A percentile compares a stretch with the other conserved stretches of the same genome.
These are phyloP conservation scores for Drosophila neonasuta DNA, from an alignment of 2,888 invertebrate species.

Conservation along the genomic window DNA sequence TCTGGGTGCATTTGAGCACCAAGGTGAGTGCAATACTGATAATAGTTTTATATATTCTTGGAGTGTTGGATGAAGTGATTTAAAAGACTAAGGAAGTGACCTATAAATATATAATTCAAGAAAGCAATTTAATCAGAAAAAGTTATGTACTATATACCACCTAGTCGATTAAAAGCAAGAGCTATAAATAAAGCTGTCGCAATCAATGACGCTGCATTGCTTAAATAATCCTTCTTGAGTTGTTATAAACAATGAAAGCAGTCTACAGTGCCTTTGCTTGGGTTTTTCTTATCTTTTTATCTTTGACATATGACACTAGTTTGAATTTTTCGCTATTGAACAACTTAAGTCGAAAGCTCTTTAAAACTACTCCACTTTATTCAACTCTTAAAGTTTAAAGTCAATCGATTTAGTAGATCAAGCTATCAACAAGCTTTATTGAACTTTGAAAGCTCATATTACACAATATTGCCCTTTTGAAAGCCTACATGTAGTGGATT, in stretches of 20 bases:
- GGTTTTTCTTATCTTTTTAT: background rate
- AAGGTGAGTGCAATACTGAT: slow-evolving; percentile 70
- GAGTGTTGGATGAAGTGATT: background rate
- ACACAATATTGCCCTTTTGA: no score
- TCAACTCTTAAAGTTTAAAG: no score
- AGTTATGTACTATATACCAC: no score
- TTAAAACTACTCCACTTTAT: no score
- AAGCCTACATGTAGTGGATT: no score
- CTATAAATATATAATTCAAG: background rate
- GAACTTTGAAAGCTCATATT: no score
- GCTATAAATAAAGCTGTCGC: background rate
- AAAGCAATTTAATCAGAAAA: background rate
- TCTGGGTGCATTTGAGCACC: slow-evolving; percentile 80
- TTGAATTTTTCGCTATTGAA: background rate
- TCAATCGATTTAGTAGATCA: no score
- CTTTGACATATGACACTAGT: no score
- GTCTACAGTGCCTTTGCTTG: background rate
- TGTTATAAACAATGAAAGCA: slow-evolving; percentile 1
- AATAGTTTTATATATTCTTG: background rate
- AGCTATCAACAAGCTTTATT: no score
- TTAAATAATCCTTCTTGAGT: background rate
- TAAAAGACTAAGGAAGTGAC: background rate
- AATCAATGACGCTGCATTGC: background rate
- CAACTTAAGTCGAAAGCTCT: background rate
- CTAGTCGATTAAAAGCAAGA: background rate